phyloP scores from a whole-genome alignment of 1,140 invertebrate species.

The Nephila pilipes region DNA sequence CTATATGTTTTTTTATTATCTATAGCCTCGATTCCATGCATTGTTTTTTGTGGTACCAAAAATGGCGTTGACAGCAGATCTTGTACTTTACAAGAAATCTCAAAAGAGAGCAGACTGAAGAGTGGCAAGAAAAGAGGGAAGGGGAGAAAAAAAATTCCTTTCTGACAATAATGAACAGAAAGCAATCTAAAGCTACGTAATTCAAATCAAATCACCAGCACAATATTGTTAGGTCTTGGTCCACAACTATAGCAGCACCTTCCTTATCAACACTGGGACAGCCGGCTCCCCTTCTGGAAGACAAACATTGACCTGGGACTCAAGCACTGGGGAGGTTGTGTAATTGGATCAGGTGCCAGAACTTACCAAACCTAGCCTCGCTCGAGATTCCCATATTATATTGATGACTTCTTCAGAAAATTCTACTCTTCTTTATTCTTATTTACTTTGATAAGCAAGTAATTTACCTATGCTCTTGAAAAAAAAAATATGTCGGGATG shows the following conservation, averaged over 20 bases:
- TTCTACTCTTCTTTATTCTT: slow-evolving; percentile 54
- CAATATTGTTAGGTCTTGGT: slow-evolving; percentile 60
- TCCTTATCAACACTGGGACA: slow-evolving; percentile 71
- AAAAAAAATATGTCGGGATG: neutral
- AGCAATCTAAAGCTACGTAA: slow-evolving; percentile 60
- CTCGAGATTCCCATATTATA: slow-evolving; percentile 52
- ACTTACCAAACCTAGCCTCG: slow-evolving; percentile 22
- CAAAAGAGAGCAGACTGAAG: slow-evolving; percentile 27
- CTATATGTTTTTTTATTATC: no score
- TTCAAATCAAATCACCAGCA: slow-evolving; percentile 73
- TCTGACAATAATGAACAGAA: slow-evolving; percentile 65
- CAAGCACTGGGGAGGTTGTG: slow-evolving; percentile 63
- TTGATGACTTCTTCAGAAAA: slow-evolving; percentile 70
- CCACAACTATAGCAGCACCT: slow-evolving; percentile 42
- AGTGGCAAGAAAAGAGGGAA: slow-evolving; percentile 13
- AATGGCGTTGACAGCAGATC: neutral
- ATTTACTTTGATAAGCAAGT: slow-evolving; percentile 61
- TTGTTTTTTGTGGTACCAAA: neutral
- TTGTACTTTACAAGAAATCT: slow-evolving; percentile 18
- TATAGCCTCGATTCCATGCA: no score
- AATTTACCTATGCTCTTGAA: neutral
- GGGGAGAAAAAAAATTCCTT: neutral
- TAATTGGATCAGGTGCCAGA: slow-evolving; percentile 69
- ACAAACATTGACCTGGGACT: slow-evolving; percentile 67
- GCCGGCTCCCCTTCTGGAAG: slow-evolving; percentile 56